Percentiles rank a stretch among this genome's conserved stretches.
Conservation (phyloP, 2,888 invertebrate species). For the Lochmaea capreae region DNA sequence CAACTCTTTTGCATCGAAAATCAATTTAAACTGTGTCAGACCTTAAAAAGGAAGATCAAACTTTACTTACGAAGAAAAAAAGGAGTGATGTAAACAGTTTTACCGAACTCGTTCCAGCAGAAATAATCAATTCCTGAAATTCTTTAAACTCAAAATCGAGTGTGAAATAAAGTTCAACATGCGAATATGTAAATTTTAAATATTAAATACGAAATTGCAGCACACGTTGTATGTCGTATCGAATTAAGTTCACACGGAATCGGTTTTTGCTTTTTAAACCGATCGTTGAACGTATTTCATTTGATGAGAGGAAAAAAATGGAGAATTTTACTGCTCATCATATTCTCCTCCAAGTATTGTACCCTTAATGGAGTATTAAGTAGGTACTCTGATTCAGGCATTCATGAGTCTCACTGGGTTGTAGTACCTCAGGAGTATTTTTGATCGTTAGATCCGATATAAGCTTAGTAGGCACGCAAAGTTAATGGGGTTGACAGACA, state of each 20-base stretch:
- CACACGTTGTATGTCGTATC: slow-evolving; percentile 33
- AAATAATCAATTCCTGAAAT: slow-evolving; percentile 26
- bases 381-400: too few species aligned
- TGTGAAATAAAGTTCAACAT: slow-evolving; percentile 29
- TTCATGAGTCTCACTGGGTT: too few species aligned
- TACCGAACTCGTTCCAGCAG: slow-evolving; percentile 10
- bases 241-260: slow-evolving; percentile 27
- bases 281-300: slow-evolving; percentile 4
- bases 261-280: slow-evolving; percentile 4
- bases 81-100: not conserved
- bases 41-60: slow-evolving; percentile 2
- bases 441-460: too few species aligned
- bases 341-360: not conserved
- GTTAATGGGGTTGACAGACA: too few species aligned
- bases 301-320: not conserved
- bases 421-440: too few species aligned
- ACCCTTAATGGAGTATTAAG: too few species aligned
- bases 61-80: not conserved
- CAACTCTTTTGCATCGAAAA: not conserved
- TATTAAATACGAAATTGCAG: slow-evolving; percentile 40
- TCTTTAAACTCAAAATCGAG: slow-evolving; percentile 22
- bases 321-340: not conserved
- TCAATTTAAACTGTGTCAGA: slow-evolving; percentile 6
- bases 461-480: too few species aligned
- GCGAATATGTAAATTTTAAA: slow-evolving; percentile 43